Evolutionary conservation across 2,797 vertebrate genomes (phyloP).

Genomic region (Apodemus agrarius): DNA sequence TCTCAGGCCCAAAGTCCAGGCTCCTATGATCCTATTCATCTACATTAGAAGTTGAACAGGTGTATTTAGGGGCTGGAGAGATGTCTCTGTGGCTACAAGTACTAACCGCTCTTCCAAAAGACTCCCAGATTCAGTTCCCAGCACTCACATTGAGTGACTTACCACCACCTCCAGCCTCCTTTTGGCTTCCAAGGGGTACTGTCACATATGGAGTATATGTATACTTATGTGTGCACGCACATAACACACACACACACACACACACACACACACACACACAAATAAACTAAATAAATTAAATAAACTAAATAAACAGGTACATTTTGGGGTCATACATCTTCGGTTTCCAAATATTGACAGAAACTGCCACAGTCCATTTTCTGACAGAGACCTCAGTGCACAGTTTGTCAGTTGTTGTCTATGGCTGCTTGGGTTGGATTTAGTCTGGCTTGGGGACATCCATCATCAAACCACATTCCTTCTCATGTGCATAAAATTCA

Average conservation of each 20-base stretch:
- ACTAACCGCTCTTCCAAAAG: background rate
- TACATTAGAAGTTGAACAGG: background rate
- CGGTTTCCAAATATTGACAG: conserved; percentile 16
- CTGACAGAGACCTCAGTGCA: background rate
- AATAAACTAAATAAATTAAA: no score
- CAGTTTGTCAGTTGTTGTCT: background rate
- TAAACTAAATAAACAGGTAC: background rate
- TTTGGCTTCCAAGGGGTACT: background rate
- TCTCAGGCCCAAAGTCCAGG: background rate
- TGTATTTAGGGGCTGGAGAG: background rate
- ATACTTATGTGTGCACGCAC: no score
- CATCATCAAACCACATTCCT: conserved; percentile 11
- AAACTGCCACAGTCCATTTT: background rate
- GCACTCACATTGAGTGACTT: background rate
- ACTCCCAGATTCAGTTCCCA: background rate
- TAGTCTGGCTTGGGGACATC: background rate
- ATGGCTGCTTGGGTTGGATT: conserved; percentile 40
- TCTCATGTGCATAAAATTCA: conserved; percentile 53
- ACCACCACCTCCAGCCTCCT: background rate
- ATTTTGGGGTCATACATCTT: background rate
- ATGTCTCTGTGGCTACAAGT: background rate
- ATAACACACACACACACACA: background rate
- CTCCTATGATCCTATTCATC: background rate
- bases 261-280: background rate
- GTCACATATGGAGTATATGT: no score